Percentiles rank a stretch among this genome's conserved stretches.
Conservation (phyloP, 1,140 invertebrate species). For the Dendroctonus ponderosae region DNA sequence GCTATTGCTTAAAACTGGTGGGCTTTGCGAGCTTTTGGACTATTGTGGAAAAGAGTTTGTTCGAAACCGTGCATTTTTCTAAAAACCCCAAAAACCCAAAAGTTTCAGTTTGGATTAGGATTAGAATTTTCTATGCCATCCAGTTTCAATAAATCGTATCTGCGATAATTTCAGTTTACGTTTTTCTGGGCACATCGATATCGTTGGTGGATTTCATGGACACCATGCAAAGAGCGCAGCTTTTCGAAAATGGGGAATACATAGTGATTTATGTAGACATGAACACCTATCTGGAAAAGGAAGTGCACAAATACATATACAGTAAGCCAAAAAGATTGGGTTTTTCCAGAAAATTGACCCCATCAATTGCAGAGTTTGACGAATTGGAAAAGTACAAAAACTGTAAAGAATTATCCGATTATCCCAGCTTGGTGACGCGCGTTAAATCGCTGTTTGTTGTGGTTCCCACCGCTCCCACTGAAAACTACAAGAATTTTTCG, state of each 20-base stretch:
- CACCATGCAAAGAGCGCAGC: slow-evolving; percentile 79
- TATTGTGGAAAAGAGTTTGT: too few relatives aligned
- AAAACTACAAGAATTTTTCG: slow-evolving; percentile 74
- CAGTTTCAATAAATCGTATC: neutral
- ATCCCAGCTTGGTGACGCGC: slow-evolving; percentile 64
- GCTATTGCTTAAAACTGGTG: too few relatives aligned
- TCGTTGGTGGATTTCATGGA: slow-evolving; percentile 87
- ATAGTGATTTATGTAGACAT: slow-evolving; percentile 94
- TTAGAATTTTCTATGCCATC: too few relatives aligned
- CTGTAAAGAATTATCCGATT: slow-evolving; percentile 59
- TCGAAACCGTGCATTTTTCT: too few relatives aligned
- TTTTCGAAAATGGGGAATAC: slow-evolving; percentile 90
- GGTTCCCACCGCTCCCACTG: slow-evolving; percentile 75
- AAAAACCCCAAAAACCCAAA: too few relatives aligned
- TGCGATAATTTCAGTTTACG: slow-evolving; percentile 73
- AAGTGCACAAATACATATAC: slow-evolving; percentile 84
- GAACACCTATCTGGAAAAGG: slow-evolving; percentile 75
- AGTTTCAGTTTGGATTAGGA: too few relatives aligned
- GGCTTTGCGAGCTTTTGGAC: too few relatives aligned
- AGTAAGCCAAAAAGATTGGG: slow-evolving; percentile 62
- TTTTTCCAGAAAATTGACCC: slow-evolving; percentile 2
- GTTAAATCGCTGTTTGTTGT: slow-evolving; percentile 82
- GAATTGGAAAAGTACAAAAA: slow-evolving; percentile 57
- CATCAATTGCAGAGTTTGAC: slow-evolving; percentile 51
- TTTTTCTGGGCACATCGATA: slow-evolving; percentile 80